Evolutionary conservation across 2,888 invertebrate genomes (phyloP), one percentile per base, ranked within the genome.

Genomic region (Girardia tigrina): DNA sequence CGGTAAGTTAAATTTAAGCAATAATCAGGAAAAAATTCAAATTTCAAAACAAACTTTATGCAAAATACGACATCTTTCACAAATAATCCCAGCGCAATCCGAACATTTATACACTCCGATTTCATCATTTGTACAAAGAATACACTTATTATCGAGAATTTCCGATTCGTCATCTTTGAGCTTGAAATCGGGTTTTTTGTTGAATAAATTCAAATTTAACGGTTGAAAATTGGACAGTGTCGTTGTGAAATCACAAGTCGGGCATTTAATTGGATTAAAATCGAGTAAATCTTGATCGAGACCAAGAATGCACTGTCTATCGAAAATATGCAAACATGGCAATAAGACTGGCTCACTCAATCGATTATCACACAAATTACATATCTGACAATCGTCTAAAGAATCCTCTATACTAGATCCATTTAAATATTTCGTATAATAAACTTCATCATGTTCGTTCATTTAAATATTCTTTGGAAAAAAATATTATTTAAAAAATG

Each of bases 11-110:
- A 14, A 70, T 14, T 20, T 26, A 42, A 42, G 16, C 16, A 14
- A n/a, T n/a, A n/a, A n/a, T n/a, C n/a, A n/a, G n/a, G n/a, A n/a
- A n/a, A n/a, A n/a, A n/a, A n/a, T n/a, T n/a, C n/a, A n/a, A n/a
- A n/a, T n/a, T n/a, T n/a, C n/a, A n/a, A n/a, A n/a, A n/a, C n/a
- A n/a, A n/a, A n/a, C 75, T 69, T 76, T 76, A 28, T 76, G 76
- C 14, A 76, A 42, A 75, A 28, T 76, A 28, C 56, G 14, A 75
- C 76, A 76, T 4, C 71, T 6, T 29, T 36, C 71, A 29, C 76
- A 76, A 0, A 76, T 42, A 26, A 74, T 74, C 1, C 76, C 76
- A 76, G 74, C 76, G 56, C 76, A 76, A 26, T 76, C 69, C 2
- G 42, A 20, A 69, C 76, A 76, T 27, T 71, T 74, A 23, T 26